Evolutionary conservation across 2,888 invertebrate genomes (phyloP).

Genomic region (Andrena chrysosceles): DNA sequence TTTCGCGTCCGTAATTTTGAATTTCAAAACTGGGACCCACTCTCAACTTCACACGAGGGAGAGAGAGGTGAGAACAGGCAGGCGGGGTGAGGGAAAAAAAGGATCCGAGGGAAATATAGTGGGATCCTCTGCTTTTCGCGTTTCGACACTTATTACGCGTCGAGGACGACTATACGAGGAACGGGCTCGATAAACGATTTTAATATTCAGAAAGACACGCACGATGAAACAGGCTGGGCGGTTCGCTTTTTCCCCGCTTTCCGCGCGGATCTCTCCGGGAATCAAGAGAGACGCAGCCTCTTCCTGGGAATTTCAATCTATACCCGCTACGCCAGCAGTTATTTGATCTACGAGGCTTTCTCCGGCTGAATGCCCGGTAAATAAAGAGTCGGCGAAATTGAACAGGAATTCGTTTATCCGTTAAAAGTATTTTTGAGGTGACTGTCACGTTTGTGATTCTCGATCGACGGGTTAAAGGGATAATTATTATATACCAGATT

Average conservation of each 20-base stretch:
- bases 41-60: not conserved
- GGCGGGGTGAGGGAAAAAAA: not conserved
- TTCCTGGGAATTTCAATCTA: slow-evolving; percentile 42
- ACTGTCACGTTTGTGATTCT: not conserved
- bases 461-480: not conserved
- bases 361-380: slow-evolving; percentile 17
- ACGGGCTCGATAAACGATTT: slow-evolving; percentile 34
- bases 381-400: slow-evolving; percentile 29
- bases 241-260: not conserved
- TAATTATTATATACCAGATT: not conserved
- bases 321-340: slow-evolving; percentile 25
- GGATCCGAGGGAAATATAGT: not conserved
- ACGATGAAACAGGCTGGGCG: slow-evolving; percentile 23
- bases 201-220: slow-evolving; percentile 45
- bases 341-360: slow-evolving; percentile 38
- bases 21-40: slow-evolving; percentile 6
- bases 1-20: slow-evolving; percentile 40
- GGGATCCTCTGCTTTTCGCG: not conserved
- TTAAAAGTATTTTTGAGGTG: not conserved
- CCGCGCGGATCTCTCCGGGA: slow-evolving; percentile 7
- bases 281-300: slow-evolving; percentile 10
- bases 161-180: not conserved
- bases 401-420: slow-evolving; percentile 20
- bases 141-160: slow-evolving; percentile 20
- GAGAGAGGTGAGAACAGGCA: not conserved